Evolutionary conservation across 2,797 vertebrate species (phyloP), one percentile per base, ranked within the genome.

Genomic region (Rhadinocentrus ornatus): DNA sequence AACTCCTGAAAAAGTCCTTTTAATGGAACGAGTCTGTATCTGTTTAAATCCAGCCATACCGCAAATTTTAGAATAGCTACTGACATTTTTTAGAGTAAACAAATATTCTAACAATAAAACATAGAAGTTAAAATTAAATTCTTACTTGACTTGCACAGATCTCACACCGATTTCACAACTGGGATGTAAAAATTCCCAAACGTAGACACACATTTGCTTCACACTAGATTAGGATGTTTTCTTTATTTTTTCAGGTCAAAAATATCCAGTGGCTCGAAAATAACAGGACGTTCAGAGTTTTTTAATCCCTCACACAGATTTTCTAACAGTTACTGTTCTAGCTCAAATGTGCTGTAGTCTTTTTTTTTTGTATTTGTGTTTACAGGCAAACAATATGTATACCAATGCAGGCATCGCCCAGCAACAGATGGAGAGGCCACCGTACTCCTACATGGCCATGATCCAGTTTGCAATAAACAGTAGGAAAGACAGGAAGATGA

Each of bases 381-480:
- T 35, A 8, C 64, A 92, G 88, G 35, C 59, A 48, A 56, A 57
- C 5, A 71, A 50, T 24, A 3, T 62, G 29, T 34, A 54, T 27
- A 48, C 11, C 0, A 39, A 62, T 0, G 11, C 6, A 11, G 75
- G 84, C 3, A 20, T 46, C 1, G 63, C 15, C 48, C 53, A 90
- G 41, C 91, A 93, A 18, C 89, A 92, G 0, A 16, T 86, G 0
- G 94, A 97, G 83, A 93, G 97, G 71, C 98, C 97, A 0, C 97
- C 98, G 0, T 99, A 97, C 80, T 99, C 98, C 69, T 99, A 99
- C 89, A 99, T 99, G 97, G 96, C 96, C 71, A 97, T 99, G 96
- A 99, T 99, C 84, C 98, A 99, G 76, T 99, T 99, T 67, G 98
- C 98, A 3, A 99, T 99, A 90, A 99, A 99, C 91, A 99, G 97